A percentile compares a stretch with the other conserved stretches of the same genome.
Evolutionary conservation across 2,113 vertebrate species (phyloP).

Genomic region (Bostrychus sinensis): DNA sequence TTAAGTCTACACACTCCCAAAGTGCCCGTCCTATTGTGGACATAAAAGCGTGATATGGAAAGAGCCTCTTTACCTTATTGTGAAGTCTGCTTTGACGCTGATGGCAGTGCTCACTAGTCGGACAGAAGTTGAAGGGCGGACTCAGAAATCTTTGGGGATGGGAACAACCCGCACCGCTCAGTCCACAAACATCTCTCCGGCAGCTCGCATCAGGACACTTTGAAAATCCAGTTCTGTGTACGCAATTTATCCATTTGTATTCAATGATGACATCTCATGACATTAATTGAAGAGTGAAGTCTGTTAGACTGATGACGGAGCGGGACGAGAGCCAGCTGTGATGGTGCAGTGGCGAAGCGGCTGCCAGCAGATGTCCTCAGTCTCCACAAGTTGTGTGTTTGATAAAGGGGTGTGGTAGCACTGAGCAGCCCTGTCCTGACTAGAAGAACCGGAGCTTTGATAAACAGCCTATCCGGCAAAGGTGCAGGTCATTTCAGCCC

Average conservation of each 20-base stretch:
- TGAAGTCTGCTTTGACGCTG: not conserved
- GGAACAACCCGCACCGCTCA: not conserved
- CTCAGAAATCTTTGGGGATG: not conserved
- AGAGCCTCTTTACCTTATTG: not conserved
- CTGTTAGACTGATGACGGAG: not conserved
- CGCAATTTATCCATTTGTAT: not conserved
- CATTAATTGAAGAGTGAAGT: not conserved
- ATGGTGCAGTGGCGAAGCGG: slow-evolving; percentile 16
- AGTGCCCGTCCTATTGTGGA: not conserved
- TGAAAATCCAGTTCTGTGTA: not conserved
- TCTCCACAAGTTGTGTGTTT: slow-evolving; percentile 30
- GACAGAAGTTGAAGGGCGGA: slow-evolving; percentile 7
- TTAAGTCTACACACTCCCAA: not conserved
- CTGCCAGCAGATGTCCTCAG: slow-evolving; percentile 51
- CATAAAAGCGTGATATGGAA: not conserved
- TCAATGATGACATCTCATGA: not conserved
- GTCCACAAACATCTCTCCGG: not conserved
- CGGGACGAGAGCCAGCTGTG: not conserved
- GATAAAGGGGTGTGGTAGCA: slow-evolving; percentile 55
- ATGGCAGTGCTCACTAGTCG: not conserved
- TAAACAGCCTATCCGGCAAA: not conserved
- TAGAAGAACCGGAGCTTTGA: slow-evolving; percentile 2
- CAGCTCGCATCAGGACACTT: not conserved
- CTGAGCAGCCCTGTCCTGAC: not conserved
- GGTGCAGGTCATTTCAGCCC: no score